Base-by-base conservation (phyloP, 1,140 invertebrate genomes). In the Argopecten irradians region DNA sequence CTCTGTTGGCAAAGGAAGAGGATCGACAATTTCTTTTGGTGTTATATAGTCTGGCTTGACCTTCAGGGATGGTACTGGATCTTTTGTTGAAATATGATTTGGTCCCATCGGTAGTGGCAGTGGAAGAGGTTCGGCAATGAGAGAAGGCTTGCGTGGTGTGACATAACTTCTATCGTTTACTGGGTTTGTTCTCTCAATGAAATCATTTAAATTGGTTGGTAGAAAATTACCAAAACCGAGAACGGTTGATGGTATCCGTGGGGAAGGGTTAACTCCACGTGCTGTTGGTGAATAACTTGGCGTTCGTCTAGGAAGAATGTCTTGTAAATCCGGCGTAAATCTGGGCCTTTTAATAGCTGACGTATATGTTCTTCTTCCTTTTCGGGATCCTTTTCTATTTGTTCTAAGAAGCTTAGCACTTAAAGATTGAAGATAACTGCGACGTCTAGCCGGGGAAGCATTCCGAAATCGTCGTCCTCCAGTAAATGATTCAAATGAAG, bases 131-230 rank as follows among this genome's bases (percentile, higher is more conserved):
- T 71, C 55, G 55, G 16, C 55, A 28, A 71, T n/a, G 55, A 71
- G 55, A 3, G 55, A 71, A 71, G 55, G 55, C 13, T 71, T 71
- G 22, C 16, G n/a, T 28, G 55, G 55, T 71, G 55, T 28, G 13
- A 71, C 55, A 71, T 71, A 71, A 71, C 55, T 71, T 71, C 55
- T 71, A n/a, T 71, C 55, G 28, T 71, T 71, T 28, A 71, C 55
- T n/a, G 55, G 55, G 28, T 71, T 71, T 11, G 55, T 71, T 16
- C 55, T 71, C 55, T 71, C 55, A 7, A 71, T 71, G 28, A 28
- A 71, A 71, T 71, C 55, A 71, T 71, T 71, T n/a, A 71, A 28
- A 71, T 71, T 71, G 2, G 55, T 28, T 5, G 55, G 55, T 28
- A 71, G 55, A 71, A 71, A 71, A 71, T 71, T 71, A 28, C 55